Evolutionary conservation across 2,888 invertebrate genomes (phyloP).

Genomic region (Eledone cirrhosa): DNA sequence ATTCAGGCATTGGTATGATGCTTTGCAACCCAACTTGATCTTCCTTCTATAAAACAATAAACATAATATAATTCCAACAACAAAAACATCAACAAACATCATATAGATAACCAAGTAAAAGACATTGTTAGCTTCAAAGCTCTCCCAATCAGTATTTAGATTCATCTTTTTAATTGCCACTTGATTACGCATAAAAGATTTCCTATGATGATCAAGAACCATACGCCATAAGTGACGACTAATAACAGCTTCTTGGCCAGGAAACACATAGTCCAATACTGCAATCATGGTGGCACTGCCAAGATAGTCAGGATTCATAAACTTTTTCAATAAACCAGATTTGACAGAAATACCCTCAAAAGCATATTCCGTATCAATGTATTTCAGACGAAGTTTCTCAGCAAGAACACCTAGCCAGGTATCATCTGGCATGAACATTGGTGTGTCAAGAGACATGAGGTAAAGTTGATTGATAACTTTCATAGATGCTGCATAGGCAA

Average conservation of each 20-base stretch:
- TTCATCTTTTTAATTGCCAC: slow-evolving; percentile 27
- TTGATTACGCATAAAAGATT: slow-evolving; percentile 34
- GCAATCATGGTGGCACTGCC: slow-evolving; percentile 37
- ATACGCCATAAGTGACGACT: slow-evolving; percentile 38
- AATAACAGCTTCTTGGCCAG: slow-evolving; percentile 36
- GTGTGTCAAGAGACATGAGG: slow-evolving; percentile 36
- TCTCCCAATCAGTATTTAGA: not conserved
- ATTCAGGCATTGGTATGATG: slow-evolving; percentile 18
- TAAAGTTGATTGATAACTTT: slow-evolving; percentile 37
- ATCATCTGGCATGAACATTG: slow-evolving; percentile 36
- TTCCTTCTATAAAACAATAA: slow-evolving; percentile 35
- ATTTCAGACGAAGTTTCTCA: slow-evolving; percentile 35
- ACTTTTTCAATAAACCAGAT: slow-evolving; percentile 33
- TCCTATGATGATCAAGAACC: slow-evolving; percentile 38
- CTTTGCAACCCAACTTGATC: slow-evolving; percentile 27
- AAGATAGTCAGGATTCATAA: slow-evolving; percentile 36
- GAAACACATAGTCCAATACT: slow-evolving; percentile 35
- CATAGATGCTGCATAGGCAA: slow-evolving; percentile 36
- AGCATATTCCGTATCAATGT: slow-evolving; percentile 33
- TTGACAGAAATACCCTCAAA: slow-evolving; percentile 37
- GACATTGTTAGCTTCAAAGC: slow-evolving; percentile 33
- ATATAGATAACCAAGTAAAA: slow-evolving; percentile 33
- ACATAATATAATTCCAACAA: slow-evolving; percentile 34
- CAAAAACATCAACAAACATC: slow-evolving; percentile 35
- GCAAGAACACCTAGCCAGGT: slow-evolving; percentile 39